Percentiles rank a stretch among this genome's conserved stretches.
phyloP scores from a whole-genome alignment of 2,113 vertebrate species.

The Chauna torquata region DNA sequence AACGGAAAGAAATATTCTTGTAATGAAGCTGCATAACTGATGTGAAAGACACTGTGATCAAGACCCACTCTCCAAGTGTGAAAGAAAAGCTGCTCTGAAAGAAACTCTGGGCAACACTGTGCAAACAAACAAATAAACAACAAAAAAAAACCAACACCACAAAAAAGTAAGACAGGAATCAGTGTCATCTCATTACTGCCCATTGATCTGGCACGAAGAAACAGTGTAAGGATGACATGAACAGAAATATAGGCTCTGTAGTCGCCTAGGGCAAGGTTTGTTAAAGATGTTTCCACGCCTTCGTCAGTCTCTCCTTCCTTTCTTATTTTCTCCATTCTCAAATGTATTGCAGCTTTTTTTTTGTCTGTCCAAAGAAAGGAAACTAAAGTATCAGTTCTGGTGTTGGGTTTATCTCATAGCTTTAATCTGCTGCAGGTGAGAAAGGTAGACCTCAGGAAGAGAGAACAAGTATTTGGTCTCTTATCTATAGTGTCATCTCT shows the following conservation, averaged over 20 bases:
- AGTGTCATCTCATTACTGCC: not conserved
- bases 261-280: not conserved
- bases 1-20: not conserved
- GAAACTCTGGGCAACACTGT: not conserved
- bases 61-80: not conserved
- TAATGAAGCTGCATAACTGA: not conserved
- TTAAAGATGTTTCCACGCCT: rapidly evolving
- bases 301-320: not conserved
- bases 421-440: not conserved
- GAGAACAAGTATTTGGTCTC: not conserved
- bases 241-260: not conserved
- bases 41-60: not conserved
- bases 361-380: not conserved
- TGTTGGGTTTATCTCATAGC: not conserved
- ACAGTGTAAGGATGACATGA: not conserved
- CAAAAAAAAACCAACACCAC: not conserved
- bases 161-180: not conserved
- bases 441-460: not conserved
- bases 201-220: not conserved
- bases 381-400: not conserved
- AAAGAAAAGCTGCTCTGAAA: not conserved
- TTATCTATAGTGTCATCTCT: not conserved
- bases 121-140: not conserved
- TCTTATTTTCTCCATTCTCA: not conserved
- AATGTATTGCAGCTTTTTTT: not conserved